These are phyloP conservation scores for Tiliacea aurago DNA, from an alignment of 2,888 invertebrate genomes.

Conservation along the genomic window DNA sequence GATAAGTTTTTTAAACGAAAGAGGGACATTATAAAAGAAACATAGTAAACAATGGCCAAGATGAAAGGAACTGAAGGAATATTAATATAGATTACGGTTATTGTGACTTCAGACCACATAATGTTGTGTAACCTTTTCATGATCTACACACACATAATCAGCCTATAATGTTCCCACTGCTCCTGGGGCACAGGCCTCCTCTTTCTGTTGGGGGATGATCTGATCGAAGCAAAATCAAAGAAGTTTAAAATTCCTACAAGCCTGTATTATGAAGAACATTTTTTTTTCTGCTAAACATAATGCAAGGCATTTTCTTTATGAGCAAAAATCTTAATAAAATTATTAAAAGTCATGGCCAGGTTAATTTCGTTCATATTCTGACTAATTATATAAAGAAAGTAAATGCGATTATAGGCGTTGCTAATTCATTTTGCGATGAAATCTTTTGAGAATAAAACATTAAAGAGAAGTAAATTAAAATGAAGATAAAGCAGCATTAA, in stretches of 20 bases:
- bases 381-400: constrained; percentile 34
- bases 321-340: not conserved
- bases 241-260: not conserved
- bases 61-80: not conserved
- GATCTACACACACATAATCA: too few species aligned
- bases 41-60: not conserved
- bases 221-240: too few species aligned
- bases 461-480: constrained; percentile 21
- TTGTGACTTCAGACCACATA: not conserved
- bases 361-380: constrained; percentile 13
- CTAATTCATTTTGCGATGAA: constrained; percentile 26
- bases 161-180: too few species aligned
- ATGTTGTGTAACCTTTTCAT: not conserved
- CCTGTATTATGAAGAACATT: not conserved
- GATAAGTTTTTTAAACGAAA: not conserved
- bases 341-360: not conserved
- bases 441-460: constrained; percentile 21
- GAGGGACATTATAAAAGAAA: not conserved
- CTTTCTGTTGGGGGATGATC: too few species aligned
- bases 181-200: too few species aligned
- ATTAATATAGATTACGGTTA: not conserved
- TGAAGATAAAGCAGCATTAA: constrained; percentile 20
- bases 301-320: not conserved
- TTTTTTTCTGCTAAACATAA: not conserved
- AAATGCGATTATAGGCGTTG: constrained; percentile 32